Percentiles rank a stretch among this genome's conserved stretches.
phyloP scores from a whole-genome alignment of 2,888 invertebrate genomes.

The Allophyes oxyacanthae region DNA sequence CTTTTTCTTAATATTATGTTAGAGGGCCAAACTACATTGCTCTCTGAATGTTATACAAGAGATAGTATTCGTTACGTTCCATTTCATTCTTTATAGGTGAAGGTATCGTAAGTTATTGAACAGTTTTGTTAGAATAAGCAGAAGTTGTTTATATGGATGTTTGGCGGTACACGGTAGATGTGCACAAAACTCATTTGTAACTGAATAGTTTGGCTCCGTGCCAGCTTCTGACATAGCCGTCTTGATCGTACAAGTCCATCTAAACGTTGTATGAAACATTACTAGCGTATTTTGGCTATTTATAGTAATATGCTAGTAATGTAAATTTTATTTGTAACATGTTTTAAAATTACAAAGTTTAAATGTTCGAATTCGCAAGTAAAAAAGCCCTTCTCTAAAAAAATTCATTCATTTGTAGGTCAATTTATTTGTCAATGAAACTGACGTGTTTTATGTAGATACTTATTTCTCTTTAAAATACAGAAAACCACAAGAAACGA shows the following conservation, averaged over 20 bases:
- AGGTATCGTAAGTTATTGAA: slow-evolving; percentile 22
- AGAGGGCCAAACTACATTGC: neutral
- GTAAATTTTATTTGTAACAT: too few species aligned
- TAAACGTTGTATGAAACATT: slow-evolving; percentile 61
- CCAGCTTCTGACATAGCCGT: slow-evolving; percentile 70
- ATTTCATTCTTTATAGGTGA: slow-evolving; percentile 11
- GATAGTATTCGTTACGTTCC: neutral
- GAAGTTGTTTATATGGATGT: slow-evolving; percentile 42
- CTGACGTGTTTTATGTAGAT: too few species aligned
- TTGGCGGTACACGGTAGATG: slow-evolving; percentile 37
- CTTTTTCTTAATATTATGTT: too few species aligned
- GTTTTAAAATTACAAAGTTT: neutral
- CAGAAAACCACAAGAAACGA: slow-evolving; percentile 37
- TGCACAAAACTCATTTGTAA: slow-evolving; percentile 68
- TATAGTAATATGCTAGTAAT: too few species aligned
- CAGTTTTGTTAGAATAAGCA: slow-evolving; percentile 39
- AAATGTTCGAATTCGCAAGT: too few species aligned
- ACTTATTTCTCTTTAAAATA: neutral
- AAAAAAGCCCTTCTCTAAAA: too few species aligned
- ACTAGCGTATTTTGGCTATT: slow-evolving; percentile 15
- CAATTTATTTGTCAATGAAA: too few species aligned
- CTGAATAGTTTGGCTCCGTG: slow-evolving; percentile 74
- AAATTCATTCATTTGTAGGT: too few species aligned
- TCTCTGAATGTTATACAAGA: too few species aligned
- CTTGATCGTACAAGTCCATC: slow-evolving; percentile 66